Evolutionary conservation across 2,113 vertebrate genomes (phyloP), one percentile per base, ranked within the genome.

Genomic region (Diphyllodes magnificus): DNA sequence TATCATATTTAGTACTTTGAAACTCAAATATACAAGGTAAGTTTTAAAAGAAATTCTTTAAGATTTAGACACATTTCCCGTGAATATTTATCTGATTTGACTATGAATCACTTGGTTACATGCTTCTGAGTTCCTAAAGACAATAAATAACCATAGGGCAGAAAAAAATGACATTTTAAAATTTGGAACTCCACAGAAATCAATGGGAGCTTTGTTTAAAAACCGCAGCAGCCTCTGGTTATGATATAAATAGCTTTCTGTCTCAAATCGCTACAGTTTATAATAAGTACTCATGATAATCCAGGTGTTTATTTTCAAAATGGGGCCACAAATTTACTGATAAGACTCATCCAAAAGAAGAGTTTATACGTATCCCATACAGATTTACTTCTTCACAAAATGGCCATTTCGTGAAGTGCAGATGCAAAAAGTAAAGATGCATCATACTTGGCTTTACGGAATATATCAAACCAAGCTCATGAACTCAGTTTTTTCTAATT

Each of bases 221-320:
- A 82, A 39, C 11, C 16, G 31, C 30, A 82, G n/a, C 40, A 81
- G 39, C 28, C 75, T 79, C 47, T 63, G 21, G 21, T 73, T 88
- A 70, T 3, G 5, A 79, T 49, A 70, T 15, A 82, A 85, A 88
- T 49, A 71, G 10, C 61, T 82, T 82, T 81, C 25, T 53, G 35
- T 59, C 42, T 82, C 64, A 84, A 69, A 78, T 73, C 23, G 50
- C 42, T 37, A 15, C 24, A 63, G 22, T 60, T 91, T 83, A 50
- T 75, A 84, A 65, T 35, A 78, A 66, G 27, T 33, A 21, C 30
- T 77, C n/a, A 56, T 16, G 33, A 75, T 65, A 92, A 91, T 81
- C 27, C 77, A 88, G 40, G 72, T 86, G 69, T 61, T 91, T 61
- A 33, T 82, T 87, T 88, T 92, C 86, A 92, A 88, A 90, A 93